Conservation (phyloP, 2,888 invertebrate genomes). For the Lasius platythorax region DNA sequence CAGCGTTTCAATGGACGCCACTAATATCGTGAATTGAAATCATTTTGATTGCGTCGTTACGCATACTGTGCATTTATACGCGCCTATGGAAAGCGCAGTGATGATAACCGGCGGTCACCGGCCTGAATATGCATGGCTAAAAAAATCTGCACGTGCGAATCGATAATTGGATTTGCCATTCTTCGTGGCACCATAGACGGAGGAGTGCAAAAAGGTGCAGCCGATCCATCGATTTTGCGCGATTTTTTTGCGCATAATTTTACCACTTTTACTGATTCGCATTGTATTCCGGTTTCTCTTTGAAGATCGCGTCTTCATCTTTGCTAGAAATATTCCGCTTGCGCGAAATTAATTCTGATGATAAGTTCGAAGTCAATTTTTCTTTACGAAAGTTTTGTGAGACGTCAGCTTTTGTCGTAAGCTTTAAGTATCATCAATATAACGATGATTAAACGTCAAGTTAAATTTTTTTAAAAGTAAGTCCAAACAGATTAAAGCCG, state of each 20-base stretch:
- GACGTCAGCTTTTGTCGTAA: background rate
- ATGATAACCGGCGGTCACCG: constrained; percentile 57
- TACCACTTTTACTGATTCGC: constrained; percentile 21
- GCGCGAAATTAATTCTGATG: background rate
- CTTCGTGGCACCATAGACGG: constrained; percentile 47
- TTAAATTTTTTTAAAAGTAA: background rate
- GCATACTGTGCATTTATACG: constrained; percentile 51
- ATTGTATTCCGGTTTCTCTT: constrained; percentile 2
- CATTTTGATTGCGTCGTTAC: constrained; percentile 60
- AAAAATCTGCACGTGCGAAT: constrained; percentile 60
- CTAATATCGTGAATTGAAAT: constrained; percentile 62
- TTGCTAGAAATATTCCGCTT: background rate
- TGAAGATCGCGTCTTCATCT: background rate
- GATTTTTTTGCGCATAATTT: constrained; percentile 46
- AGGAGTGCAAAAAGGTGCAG: constrained; percentile 39
- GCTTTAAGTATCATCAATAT: background rate
- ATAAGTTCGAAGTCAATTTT: background rate
- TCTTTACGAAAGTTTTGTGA: background rate
- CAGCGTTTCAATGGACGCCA: constrained; percentile 49
- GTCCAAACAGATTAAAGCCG: background rate
- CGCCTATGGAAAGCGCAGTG: constrained; percentile 50
- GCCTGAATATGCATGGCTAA: constrained; percentile 67
- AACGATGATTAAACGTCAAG: background rate
- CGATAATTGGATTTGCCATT: constrained; percentile 66
- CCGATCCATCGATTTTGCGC: constrained; percentile 43